These are phyloP conservation scores for Eulemur albifrons DNA, from an alignment of 2,797 vertebrate genomes.

Conservation along the genomic window DNA sequence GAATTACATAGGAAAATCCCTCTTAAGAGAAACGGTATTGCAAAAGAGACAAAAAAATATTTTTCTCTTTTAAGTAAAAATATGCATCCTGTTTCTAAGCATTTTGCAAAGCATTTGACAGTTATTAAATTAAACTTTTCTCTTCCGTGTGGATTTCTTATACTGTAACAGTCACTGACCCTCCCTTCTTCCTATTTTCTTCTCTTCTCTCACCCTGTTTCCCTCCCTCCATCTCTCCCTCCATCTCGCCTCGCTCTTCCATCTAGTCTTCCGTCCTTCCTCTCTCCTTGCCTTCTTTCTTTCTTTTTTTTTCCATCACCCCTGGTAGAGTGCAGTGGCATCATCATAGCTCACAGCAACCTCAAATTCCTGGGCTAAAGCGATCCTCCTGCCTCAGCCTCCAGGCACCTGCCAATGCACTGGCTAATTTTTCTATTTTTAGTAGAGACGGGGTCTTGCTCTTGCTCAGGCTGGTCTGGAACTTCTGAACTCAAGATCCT, in stretches of 20 bases:
- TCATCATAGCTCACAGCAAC: too few relatives aligned
- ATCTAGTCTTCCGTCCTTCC: neutral
- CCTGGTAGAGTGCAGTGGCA: too few relatives aligned
- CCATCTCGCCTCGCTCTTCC: neutral
- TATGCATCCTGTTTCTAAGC: constrained; percentile 8
- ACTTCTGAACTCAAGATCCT: too few relatives aligned
- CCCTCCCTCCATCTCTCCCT: too few relatives aligned
- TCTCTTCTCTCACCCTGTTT: neutral
- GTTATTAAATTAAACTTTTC: constrained; percentile 10
- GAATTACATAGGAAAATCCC: constrained; percentile 55
- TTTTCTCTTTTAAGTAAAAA: constrained; percentile 48
- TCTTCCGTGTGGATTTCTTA: neutral
- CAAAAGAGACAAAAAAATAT: neutral
- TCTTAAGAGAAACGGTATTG: constrained; percentile 31
- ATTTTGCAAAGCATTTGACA: neutral
- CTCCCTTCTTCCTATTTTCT: neutral
- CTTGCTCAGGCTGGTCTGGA: too few relatives aligned
- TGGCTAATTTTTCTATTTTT: too few relatives aligned
- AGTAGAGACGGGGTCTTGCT: too few relatives aligned
- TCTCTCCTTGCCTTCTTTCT: neutral
- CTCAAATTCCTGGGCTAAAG: too few relatives aligned
- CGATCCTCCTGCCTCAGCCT: too few relatives aligned
- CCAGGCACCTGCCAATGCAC: too few relatives aligned
- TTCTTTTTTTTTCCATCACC: neutral
- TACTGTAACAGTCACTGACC: neutral